phyloP scores from a whole-genome alignment of 1,140 invertebrate genomes.

The Zaprionus africanus region DNA sequence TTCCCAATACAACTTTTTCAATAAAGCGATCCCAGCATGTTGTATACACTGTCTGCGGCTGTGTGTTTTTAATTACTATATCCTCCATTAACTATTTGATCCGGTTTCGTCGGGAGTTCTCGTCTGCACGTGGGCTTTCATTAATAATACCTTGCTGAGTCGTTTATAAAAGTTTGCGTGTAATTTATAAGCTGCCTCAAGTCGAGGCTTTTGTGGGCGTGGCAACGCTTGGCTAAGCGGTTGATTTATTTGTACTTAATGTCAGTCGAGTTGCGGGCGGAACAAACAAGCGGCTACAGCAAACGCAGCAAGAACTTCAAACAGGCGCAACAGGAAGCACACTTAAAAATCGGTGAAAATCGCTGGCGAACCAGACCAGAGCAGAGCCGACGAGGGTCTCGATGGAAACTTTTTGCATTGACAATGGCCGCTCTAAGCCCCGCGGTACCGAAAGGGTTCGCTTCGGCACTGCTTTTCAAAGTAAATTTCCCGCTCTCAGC shows the following conservation, averaged over 20 bases:
- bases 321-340: slow-evolving; percentile 52
- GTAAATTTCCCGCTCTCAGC: slow-evolving; percentile 38
- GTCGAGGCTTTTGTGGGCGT: slow-evolving; percentile 5
- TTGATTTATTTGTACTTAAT: slow-evolving; percentile 65
- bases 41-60: not conserved
- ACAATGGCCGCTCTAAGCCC: slow-evolving; percentile 27
- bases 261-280: slow-evolving; percentile 40
- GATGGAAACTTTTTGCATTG: slow-evolving; percentile 56
- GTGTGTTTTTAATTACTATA: slow-evolving; percentile 15
- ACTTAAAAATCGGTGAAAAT: slow-evolving; percentile 45
- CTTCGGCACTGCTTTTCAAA: slow-evolving; percentile 30
- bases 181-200: slow-evolving; percentile 61
- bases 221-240: slow-evolving; percentile 32
- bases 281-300: slow-evolving; percentile 43
- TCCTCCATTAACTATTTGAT: slow-evolving; percentile 11
- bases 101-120: slow-evolving; percentile 1
- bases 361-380: slow-evolving; percentile 10
- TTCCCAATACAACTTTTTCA: slow-evolving; percentile 35
- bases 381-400: slow-evolving; percentile 25
- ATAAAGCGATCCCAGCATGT: slow-evolving; percentile 5
- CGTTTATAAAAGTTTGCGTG: slow-evolving; percentile 53
- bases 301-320: slow-evolving; percentile 47
- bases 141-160: slow-evolving; percentile 36
- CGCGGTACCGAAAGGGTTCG: slow-evolving; percentile 2
- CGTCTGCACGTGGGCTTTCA: slow-evolving; percentile 1